phyloP scores from a whole-genome alignment of 2,797 vertebrate species.

The Mus spretus region DNA sequence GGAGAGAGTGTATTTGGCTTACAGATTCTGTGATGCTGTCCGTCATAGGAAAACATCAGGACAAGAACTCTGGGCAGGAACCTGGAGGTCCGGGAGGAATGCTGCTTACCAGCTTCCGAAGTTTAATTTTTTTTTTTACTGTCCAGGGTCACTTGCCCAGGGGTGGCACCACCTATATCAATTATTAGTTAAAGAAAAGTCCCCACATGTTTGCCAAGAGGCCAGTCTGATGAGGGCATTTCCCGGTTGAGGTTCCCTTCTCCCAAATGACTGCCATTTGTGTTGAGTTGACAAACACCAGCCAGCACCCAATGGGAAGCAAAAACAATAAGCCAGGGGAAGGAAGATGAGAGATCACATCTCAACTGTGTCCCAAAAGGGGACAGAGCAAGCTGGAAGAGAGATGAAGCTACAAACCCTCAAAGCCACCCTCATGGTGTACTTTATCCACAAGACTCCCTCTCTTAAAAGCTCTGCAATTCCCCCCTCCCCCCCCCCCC shows the following conservation, averaged over 20 bases:
- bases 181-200: neutral
- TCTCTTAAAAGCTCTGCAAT: neutral
- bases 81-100: neutral
- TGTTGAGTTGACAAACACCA: neutral
- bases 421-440: neutral
- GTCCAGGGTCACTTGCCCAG: neutral
- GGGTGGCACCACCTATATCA: neutral
- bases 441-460: neutral
- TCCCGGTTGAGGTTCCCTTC: neutral
- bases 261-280: neutral
- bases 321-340: neutral
- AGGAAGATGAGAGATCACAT: neutral
- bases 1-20: neutral
- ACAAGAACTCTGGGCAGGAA: neutral
- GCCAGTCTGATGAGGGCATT: neutral
- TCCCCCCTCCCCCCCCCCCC: too few relatives aligned
- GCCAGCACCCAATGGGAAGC: neutral
- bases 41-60: neutral
- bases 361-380: neutral
- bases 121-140: neutral
- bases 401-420: neutral
- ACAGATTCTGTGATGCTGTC: too few relatives aligned
- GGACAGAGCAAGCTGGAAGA: neutral
- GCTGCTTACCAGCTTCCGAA: neutral
- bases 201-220: neutral